A percentile compares a stretch with the other conserved stretches of the same genome.
These are phyloP conservation scores for Macrosoma leucophasiata DNA, from an alignment of 2,888 invertebrate genomes.

Conservation along the genomic window DNA sequence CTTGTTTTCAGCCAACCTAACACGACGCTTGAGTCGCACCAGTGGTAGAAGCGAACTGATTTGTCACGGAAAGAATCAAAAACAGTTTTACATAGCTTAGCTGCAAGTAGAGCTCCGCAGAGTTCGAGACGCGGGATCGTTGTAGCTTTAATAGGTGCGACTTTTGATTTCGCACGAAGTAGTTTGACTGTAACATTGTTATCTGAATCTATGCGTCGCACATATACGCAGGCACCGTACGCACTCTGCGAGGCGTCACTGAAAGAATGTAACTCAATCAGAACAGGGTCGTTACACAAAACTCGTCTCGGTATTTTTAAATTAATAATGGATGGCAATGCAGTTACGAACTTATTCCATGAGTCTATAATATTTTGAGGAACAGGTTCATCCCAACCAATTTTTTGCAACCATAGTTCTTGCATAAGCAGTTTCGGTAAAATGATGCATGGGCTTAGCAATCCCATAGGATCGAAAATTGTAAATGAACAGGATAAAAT, in stretches of 20 bases:
- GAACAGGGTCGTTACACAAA: too few species aligned
- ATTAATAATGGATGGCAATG: too few species aligned
- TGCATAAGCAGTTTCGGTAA: too few species aligned
- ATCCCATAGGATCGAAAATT: too few species aligned
- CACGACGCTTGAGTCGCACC: constrained; percentile 19
- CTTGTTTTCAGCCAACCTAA: constrained; percentile 19
- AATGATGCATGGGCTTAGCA: too few species aligned
- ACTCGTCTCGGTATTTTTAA: too few species aligned
- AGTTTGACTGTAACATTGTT: constrained; percentile 7
- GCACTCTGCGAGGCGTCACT: constrained; percentile 8
- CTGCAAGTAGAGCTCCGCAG: constrained; percentile 8
- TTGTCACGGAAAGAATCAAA: background rate
- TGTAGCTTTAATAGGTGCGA: constrained; percentile 21
- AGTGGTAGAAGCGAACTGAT: constrained; percentile 3
- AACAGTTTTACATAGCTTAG: constrained; percentile 20
- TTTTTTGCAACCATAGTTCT: too few species aligned
- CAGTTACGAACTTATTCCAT: too few species aligned
- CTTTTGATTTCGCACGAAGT: constrained; percentile 21
- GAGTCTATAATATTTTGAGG: too few species aligned
- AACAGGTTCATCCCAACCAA: too few species aligned
- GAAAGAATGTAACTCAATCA: background rate
- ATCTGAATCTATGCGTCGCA: constrained; percentile 6
- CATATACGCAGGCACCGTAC: constrained; percentile 18
- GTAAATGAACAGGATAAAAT: too few species aligned
- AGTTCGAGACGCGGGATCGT: constrained; percentile 23